phyloP scores from a whole-genome alignment of 2,113 vertebrate species.

The Megaleporinus macrocephalus region DNA sequence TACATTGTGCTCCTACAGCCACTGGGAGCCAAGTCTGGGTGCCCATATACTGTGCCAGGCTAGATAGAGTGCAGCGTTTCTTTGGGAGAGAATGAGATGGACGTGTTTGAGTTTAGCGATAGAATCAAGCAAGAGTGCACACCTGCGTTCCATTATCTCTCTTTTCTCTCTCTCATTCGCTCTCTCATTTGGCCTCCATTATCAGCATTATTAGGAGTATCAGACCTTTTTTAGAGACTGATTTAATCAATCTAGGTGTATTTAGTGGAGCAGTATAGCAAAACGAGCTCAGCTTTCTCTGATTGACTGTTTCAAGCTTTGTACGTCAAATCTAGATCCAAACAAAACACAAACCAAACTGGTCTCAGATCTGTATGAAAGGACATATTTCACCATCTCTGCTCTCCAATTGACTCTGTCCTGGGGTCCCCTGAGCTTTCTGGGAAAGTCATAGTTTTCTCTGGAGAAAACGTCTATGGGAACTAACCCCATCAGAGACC shows the following conservation, averaged over 20 bases:
- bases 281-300: background rate
- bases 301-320: background rate
- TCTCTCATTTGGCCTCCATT: background rate
- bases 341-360: background rate
- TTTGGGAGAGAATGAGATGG: background rate
- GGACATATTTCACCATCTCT: background rate
- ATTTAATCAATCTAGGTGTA: no score
- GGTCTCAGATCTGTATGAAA: background rate
- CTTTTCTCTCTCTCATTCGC: background rate
- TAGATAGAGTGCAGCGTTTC: background rate
- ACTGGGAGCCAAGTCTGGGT: background rate
- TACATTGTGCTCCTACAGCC: background rate
- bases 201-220: background rate
- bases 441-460: slow-evolving; percentile 22
- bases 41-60: background rate
- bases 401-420: background rate
- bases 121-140: background rate
- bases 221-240: background rate
- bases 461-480: slow-evolving; percentile 6
- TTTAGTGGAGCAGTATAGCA: background rate
- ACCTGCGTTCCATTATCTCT: no score
- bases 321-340: background rate
- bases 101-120: background rate
- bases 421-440: background rate
- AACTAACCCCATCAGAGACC: background rate